Evolutionary conservation across 2,113 vertebrate species (phyloP).

Genomic region (Eptesicus fuscus): DNA sequence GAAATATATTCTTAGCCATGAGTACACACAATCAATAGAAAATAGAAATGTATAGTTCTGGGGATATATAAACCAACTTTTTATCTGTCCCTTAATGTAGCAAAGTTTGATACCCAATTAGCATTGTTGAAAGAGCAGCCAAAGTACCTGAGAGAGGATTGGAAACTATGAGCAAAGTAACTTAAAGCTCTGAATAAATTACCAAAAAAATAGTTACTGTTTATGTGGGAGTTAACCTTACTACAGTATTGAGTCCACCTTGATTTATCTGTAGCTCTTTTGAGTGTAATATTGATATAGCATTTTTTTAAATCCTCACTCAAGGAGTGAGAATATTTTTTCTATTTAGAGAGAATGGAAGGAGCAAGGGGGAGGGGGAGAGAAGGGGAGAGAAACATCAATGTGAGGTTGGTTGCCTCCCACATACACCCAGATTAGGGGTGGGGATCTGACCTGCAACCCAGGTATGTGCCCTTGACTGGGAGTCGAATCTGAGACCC

Average conservation of each 20-base stretch:
- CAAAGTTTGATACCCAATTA: background rate
- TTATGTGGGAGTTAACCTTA: background rate
- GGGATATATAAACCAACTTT: background rate
- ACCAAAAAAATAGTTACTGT: background rate
- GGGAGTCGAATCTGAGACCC: no score
- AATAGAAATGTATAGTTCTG: background rate
- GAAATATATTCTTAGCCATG: background rate
- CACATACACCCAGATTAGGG: no score
- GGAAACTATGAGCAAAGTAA: background rate
- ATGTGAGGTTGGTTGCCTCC: no score
- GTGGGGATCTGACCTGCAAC: no score
- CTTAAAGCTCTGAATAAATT: background rate
- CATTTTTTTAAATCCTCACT: background rate
- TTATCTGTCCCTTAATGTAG: background rate
- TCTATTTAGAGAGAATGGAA: no score
- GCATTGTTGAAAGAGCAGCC: background rate
- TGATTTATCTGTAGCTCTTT: background rate
- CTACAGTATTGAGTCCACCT: background rate
- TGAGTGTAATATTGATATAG: background rate
- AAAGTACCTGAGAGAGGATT: background rate
- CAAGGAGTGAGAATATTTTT: no score
- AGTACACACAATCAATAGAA: background rate
- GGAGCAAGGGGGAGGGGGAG: no score
- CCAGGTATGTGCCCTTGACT: no score
- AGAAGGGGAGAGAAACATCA: no score